phyloP scores from a whole-genome alignment of 2,113 vertebrate species.

The Zosterops pallidus region DNA sequence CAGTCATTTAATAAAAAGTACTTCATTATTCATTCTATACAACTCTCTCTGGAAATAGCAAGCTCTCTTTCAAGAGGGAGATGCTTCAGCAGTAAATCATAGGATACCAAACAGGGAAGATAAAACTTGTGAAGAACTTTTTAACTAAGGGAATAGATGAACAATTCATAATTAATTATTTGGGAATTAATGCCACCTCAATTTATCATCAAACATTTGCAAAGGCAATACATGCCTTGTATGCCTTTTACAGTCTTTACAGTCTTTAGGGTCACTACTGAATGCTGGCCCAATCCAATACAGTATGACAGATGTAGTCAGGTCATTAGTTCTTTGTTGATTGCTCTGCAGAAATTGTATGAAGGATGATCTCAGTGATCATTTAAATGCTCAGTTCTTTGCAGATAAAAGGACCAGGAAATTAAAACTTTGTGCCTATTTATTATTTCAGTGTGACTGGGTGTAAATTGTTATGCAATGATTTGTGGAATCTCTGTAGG shows the following conservation, averaged over 20 bases:
- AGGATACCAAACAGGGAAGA: slow-evolving; percentile 21
- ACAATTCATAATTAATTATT: slow-evolving; percentile 62
- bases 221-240: not conserved
- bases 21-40: slow-evolving; percentile 32
- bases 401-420: not conserved
- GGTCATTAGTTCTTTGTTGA: not conserved
- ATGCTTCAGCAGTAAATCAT: slow-evolving; percentile 27
- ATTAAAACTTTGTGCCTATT: not conserved
- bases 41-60: not conserved
- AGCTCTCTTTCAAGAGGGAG: not conserved
- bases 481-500: not conserved
- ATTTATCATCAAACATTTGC: slow-evolving; percentile 48
- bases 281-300: not conserved
- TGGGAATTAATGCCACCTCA: slow-evolving; percentile 45
- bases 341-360: not conserved
- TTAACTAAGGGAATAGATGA: slow-evolving; percentile 60
- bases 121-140: slow-evolving; percentile 34
- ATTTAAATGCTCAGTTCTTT: not conserved
- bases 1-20: slow-evolving; percentile 38
- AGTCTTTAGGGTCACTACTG: not conserved
- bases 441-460: not conserved
- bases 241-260: not conserved
- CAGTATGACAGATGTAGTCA: not conserved
- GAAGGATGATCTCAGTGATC: not conserved
- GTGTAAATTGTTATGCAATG: not conserved